These are phyloP conservation scores for Sciurus carolinensis DNA, from an alignment of 2,797 vertebrate genomes.

Conservation along the genomic window DNA sequence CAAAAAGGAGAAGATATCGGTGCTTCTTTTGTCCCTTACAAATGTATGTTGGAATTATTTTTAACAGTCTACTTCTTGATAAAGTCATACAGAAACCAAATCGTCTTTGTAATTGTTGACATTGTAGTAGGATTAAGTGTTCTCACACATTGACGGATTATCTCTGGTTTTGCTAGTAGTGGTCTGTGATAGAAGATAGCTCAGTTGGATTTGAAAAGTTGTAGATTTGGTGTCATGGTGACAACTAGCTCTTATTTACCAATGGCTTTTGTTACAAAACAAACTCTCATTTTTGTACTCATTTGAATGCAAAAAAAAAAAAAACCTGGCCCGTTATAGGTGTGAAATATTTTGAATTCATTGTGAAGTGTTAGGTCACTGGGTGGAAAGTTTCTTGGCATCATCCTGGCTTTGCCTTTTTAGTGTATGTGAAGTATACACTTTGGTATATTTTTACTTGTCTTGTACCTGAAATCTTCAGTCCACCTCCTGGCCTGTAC, in stretches of 20 bases:
- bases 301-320: neutral
- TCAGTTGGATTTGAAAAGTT: neutral
- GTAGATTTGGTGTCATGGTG: neutral
- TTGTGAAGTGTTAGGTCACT: neutral
- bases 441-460: neutral
- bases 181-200: neutral
- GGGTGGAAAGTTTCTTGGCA: neutral
- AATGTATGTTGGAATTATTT: neutral
- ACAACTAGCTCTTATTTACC: neutral
- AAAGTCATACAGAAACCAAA: neutral
- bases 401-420: neutral
- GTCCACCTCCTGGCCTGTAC: neutral
- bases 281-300: neutral
- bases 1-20: slow-evolving; percentile 37
- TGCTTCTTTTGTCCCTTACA: slow-evolving; percentile 61
- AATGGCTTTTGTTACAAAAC: slow-evolving; percentile 43
- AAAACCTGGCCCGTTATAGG: slow-evolving; percentile 7
- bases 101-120: neutral
- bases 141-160: neutral
- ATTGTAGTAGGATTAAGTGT: neutral
- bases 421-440: neutral
- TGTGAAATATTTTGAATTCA: neutral
- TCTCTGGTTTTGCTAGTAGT: neutral
- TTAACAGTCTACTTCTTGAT: slow-evolving; percentile 30
- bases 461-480: neutral